Conservation (phyloP, 2,797 vertebrate genomes). For the Catamblyrhynchus diadema region DNA sequence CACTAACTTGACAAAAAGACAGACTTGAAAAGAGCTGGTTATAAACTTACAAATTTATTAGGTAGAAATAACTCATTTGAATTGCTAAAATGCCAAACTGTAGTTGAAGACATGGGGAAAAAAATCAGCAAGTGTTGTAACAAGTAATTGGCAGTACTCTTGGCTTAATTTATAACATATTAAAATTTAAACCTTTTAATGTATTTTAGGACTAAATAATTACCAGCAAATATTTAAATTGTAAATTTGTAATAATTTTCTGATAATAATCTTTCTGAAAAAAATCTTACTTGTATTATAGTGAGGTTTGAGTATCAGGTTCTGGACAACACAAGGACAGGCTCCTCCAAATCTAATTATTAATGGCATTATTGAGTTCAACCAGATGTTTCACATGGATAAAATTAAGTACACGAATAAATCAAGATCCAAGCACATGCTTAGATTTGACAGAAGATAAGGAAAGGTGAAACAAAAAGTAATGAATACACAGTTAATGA, state of each 20-base stretch:
- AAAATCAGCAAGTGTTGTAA: background rate
- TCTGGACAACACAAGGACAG: background rate
- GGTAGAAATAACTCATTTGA: background rate
- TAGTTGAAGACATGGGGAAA: background rate
- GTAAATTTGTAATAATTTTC: background rate
- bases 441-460: conserved; percentile 41
- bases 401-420: conserved; percentile 49
- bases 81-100: background rate
- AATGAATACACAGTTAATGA: conserved; percentile 11
- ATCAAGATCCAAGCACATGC: background rate
- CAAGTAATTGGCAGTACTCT: background rate
- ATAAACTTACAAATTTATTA: background rate
- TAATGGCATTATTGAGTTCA: conserved; percentile 45
- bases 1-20: background rate
- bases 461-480: conserved; percentile 36
- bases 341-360: conserved; percentile 15
- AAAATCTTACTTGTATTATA: background rate
- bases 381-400: conserved; percentile 51
- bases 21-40: background rate
- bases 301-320: background rate
- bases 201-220: background rate
- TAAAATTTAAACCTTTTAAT: background rate
- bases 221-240: background rate
- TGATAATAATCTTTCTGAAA: background rate
- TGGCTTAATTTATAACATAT: background rate